Evolutionary conservation across 2,797 vertebrate species (phyloP).

Genomic region (Rousettus madagascariensis): DNA sequence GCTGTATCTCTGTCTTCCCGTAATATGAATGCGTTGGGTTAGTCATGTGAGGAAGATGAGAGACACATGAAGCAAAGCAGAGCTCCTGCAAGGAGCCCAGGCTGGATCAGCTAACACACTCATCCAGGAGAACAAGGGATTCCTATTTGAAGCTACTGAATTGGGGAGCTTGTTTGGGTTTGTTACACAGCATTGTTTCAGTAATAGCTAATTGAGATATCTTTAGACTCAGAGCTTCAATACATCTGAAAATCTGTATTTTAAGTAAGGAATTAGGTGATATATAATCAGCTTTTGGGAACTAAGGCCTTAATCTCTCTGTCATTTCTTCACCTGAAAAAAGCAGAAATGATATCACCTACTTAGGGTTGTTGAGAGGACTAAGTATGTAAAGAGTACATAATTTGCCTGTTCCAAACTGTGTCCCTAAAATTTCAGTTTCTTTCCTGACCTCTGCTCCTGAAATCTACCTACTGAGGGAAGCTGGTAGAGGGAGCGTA

Average conservation of each 20-base stretch:
- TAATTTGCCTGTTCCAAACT: background rate
- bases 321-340: background rate
- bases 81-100: background rate
- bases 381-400: background rate
- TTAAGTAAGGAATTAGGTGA: background rate
- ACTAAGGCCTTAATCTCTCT: background rate
- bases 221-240: background rate
- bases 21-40: background rate
- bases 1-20: background rate
- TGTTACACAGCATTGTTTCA: background rate
- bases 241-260: background rate
- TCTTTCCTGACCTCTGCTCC: background rate
- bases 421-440: background rate
- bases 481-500: background rate
- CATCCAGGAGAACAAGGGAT: background rate
- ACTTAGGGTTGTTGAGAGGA: background rate
- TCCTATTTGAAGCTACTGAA: background rate
- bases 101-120: background rate
- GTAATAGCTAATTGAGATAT: background rate
- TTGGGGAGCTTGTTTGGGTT: background rate
- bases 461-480: background rate
- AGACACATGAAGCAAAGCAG: background rate
- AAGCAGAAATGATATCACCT: background rate
- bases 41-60: background rate
- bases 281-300: background rate